A percentile compares a stretch with the other conserved stretches of the same genome.
These are phyloP conservation scores for Antigone vipio DNA, from an alignment of 2,113 vertebrate genomes.

Conservation along the genomic window DNA sequence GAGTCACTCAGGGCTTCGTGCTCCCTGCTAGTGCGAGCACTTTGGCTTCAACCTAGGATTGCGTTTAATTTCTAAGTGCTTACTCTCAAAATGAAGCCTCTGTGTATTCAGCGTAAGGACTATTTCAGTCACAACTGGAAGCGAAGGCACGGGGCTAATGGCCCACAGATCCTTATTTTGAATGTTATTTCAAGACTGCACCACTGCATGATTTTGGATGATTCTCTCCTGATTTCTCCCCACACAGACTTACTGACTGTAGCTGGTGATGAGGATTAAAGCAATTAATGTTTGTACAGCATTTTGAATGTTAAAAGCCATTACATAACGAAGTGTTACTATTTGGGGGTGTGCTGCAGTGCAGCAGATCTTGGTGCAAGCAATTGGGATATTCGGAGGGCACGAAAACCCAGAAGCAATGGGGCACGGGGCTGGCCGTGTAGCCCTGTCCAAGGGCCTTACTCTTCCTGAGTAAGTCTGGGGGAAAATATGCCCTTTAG, in stretches of 20 bases:
- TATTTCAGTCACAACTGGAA: background rate
- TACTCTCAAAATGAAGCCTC: background rate
- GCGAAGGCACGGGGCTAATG: background rate
- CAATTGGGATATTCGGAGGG: background rate
- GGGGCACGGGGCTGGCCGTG: fast-evolving
- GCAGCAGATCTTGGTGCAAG: background rate
- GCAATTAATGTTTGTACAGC: conserved; percentile 3
- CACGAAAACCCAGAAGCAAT: fast-evolving
- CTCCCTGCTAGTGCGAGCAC: background rate
- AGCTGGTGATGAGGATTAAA: conserved; percentile 24
- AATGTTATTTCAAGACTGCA: background rate
- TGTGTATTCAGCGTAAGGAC: background rate
- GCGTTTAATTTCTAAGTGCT: background rate
- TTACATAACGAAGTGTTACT: conserved; percentile 41
- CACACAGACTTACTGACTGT: background rate
- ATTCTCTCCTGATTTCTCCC: background rate
- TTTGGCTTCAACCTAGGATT: background rate
- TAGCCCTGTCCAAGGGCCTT: background rate
- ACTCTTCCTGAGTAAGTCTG: background rate
- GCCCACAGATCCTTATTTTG: background rate
- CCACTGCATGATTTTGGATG: background rate
- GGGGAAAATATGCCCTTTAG: background rate
- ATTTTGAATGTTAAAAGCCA: background rate
- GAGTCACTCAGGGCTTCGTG: background rate
- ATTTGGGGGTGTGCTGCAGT: conserved; percentile 51